These are phyloP conservation scores for Papilio glaucus DNA, from an alignment of 1,140 invertebrate species.

Conservation along the genomic window DNA sequence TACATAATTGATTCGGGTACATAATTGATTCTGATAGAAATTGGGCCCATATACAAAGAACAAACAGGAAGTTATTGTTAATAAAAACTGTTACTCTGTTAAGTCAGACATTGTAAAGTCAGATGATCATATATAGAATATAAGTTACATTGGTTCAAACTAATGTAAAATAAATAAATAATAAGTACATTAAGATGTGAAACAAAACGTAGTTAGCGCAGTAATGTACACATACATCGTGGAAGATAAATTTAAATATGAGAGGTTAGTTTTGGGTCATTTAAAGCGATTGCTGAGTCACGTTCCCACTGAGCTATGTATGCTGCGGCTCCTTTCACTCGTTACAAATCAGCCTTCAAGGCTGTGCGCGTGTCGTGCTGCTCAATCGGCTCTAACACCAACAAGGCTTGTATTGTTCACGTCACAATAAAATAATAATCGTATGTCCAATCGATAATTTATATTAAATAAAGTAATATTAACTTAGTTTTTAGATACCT, in stretches of 20 bases:
- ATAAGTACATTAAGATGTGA: background rate
- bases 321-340: conserved; percentile 72
- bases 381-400: conserved; percentile 51
- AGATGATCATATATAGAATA: no score
- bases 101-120: no score
- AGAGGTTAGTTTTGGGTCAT: conserved; percentile 43
- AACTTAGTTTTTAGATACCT: no score
- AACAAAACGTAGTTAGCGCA: conserved; percentile 6
- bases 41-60: no score
- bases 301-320: conserved; percentile 47
- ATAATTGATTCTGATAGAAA: no score
- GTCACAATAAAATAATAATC: conserved; percentile 41
- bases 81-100: no score
- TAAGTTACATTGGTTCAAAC: no score
- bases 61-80: no score
- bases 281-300: conserved; percentile 60
- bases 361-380: conserved; percentile 52
- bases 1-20: no score
- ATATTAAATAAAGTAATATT: background rate
- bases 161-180: no score
- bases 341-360: conserved; percentile 71
- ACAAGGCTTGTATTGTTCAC: conserved; percentile 54
- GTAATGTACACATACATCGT: background rate
- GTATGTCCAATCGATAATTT: conserved; percentile 12
- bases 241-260: conserved; percentile 26